Conservation (phyloP, 2,113 vertebrate species). For the Triplophysa rosa region DNA sequence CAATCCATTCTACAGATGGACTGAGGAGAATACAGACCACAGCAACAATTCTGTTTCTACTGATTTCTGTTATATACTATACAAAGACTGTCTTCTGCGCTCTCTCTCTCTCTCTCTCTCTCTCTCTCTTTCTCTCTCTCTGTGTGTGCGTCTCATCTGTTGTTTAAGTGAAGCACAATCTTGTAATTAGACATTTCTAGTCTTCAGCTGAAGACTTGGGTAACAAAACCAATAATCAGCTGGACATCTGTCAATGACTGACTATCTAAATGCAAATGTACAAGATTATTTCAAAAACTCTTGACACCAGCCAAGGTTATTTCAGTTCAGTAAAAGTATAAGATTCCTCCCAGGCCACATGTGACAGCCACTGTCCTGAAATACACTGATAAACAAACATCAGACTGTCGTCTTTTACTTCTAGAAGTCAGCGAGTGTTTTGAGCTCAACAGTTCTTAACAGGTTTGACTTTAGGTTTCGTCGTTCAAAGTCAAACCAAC, state of each 20-base stretch:
- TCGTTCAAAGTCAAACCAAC: too few relatives aligned
- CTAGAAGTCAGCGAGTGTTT: too few relatives aligned
- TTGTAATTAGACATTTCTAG: slow-evolving; percentile 78
- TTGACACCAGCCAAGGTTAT: not conserved
- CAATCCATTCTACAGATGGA: too few relatives aligned
- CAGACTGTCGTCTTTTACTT: too few relatives aligned
- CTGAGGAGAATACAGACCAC: too few relatives aligned
- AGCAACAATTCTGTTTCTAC: too few relatives aligned
- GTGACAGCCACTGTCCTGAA: not conserved
- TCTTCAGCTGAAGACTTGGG: slow-evolving; percentile 64
- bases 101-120: not conserved
- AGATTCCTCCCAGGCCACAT: slow-evolving; percentile 10
- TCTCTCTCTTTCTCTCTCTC: not conserved
- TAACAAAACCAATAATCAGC: slow-evolving; percentile 77
- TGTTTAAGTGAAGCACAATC: slow-evolving; percentile 56
- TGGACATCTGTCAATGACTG: slow-evolving; percentile 57
- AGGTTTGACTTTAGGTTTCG: too few relatives aligned
- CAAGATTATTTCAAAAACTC: slow-evolving; percentile 50
- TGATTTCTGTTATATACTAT: too few relatives aligned
- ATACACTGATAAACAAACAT: too few relatives aligned
- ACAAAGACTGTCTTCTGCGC: too few relatives aligned
- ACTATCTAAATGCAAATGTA: slow-evolving; percentile 77
- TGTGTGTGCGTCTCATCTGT: not conserved
- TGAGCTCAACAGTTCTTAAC: too few relatives aligned
- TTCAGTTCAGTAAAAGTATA: slow-evolving; percentile 26